Percentiles rank a stretch among this genome's conserved stretches.
phyloP scores from a whole-genome alignment of 92 coral and sea anemone species.

The Heliopora coerulea region DNA sequence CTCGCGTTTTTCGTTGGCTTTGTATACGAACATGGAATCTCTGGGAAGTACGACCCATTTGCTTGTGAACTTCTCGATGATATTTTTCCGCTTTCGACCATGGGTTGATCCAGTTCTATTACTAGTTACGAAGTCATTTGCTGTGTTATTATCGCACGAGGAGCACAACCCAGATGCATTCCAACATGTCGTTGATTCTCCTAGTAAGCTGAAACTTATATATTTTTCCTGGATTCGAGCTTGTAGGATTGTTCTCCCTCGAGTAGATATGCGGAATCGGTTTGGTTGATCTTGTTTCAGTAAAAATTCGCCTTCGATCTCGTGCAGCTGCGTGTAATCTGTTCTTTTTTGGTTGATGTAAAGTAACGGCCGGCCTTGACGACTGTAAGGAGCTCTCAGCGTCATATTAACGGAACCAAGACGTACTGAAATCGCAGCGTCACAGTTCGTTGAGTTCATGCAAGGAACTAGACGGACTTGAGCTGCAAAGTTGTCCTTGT shows the following conservation, averaged over 20 bases:
- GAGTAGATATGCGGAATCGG: slow-evolving; percentile 50
- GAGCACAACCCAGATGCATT: slow-evolving; percentile 77
- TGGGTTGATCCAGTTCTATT: slow-evolving; percentile 48
- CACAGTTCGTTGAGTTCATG: slow-evolving; percentile 70
- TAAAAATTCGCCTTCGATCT: slow-evolving; percentile 44
- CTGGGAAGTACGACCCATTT: slow-evolving; percentile 52
- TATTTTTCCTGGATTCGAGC: slow-evolving; percentile 65
- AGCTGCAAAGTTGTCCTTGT: slow-evolving; percentile 56
- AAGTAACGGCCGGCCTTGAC: slow-evolving; percentile 54
- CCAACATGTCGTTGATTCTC: slow-evolving; percentile 48
- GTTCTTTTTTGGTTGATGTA: slow-evolving; percentile 67
- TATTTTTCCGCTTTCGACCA: slow-evolving; percentile 34
- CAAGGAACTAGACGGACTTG: slow-evolving; percentile 92
- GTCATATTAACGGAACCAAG: slow-evolving; percentile 58
- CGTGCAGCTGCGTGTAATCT: slow-evolving; percentile 40
- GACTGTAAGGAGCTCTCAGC: slow-evolving; percentile 67
- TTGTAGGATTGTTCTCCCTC: slow-evolving; percentile 41
- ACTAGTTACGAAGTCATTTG: slow-evolving; percentile 71
- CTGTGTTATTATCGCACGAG: slow-evolving; percentile 73
- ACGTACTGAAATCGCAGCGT: slow-evolving; percentile 70
- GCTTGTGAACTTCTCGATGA: slow-evolving; percentile 45
- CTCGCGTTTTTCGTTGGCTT: slow-evolving; percentile 56
- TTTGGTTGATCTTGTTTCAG: slow-evolving; percentile 58
- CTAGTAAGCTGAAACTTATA: slow-evolving; percentile 65
- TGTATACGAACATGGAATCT: slow-evolving; percentile 80